Conservation (phyloP, 2,113 vertebrate species). For the Sciurus niger region DNA sequence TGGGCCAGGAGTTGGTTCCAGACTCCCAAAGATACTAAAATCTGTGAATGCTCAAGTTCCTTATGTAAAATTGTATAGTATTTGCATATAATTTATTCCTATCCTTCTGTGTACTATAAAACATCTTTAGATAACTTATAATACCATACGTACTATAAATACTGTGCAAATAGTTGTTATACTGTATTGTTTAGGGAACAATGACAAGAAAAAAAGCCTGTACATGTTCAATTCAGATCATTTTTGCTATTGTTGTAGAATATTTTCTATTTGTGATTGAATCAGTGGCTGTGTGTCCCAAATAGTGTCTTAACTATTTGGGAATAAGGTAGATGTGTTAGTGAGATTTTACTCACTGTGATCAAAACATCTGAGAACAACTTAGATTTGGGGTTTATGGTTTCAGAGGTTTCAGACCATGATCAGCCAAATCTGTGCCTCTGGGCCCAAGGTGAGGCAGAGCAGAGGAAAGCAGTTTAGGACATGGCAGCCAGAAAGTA, state of each 20-base stretch:
- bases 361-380: too few species aligned
- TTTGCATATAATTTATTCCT: background rate
- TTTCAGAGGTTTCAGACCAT: too few species aligned
- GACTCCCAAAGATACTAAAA: background rate
- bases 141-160: background rate
- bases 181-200: background rate
- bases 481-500: too few species aligned
- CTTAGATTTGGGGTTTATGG: too few species aligned
- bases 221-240: background rate
- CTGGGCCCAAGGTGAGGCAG: too few species aligned
- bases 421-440: too few species aligned
- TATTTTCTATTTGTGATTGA: background rate
- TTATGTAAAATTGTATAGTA: background rate
- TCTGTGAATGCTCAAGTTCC: background rate
- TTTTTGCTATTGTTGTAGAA: background rate
- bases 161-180: background rate
- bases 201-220: background rate
- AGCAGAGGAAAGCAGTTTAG: too few species aligned
- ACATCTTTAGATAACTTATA: background rate
- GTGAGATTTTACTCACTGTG: too few species aligned
- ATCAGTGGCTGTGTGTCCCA: background rate
- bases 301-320: background rate
- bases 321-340: background rate
- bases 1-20: background rate
- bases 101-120: background rate